Evolutionary conservation across 2,888 invertebrate species (phyloP), one percentile per base, ranked within the genome.

Genomic region (Eretmocerus hayati): DNA sequence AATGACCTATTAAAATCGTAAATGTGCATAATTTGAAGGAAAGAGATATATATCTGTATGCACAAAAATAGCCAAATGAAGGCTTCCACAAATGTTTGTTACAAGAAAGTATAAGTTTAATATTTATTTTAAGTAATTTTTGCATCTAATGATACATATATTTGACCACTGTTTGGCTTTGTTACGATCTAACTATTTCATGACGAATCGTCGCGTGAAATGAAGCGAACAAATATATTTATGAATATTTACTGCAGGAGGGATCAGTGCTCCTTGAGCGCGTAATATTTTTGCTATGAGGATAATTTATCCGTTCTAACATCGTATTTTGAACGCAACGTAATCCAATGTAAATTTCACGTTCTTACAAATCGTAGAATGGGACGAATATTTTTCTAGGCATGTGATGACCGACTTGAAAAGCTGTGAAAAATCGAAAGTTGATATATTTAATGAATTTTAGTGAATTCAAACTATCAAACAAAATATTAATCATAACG

Each of bases 321-420:
- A 46, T 38, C 38, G 30, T 42, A 22, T 46, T 44, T 31, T 22
- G 2, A 22, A 22, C 15, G 42, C 16, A 19, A 15, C 13, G 20
- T 9, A 33, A 33, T 35, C n/a, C 23, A 39, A 42, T 42, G 33
- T 39, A 40, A 44, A 45, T 41, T 51, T 31, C 44, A 41, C 42
- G 41, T 47, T 47, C 47, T 51, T 36, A 41, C 44, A 51, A 32
- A 22, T 43, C 30, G 39, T 46, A 35, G 42, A 45, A n/a, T n/a
- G n/a, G n/a, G n/a, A n/a, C n/a, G n/a, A n/a, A n/a, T n/a, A n/a
- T n/a, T n/a, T n/a, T n/a, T n/a, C n/a, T n/a, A n/a, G n/a, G n/a
- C n/a, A n/a, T n/a, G n/a, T n/a, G n/a, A n/a, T n/a, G n/a, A n/a
- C n/a, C n/a, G n/a, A n/a, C n/a, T n/a, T n/a, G n/a, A n/a, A n/a